phyloP scores from a whole-genome alignment of 2,797 vertebrate genomes.

The Tragelaphus oryx region DNA sequence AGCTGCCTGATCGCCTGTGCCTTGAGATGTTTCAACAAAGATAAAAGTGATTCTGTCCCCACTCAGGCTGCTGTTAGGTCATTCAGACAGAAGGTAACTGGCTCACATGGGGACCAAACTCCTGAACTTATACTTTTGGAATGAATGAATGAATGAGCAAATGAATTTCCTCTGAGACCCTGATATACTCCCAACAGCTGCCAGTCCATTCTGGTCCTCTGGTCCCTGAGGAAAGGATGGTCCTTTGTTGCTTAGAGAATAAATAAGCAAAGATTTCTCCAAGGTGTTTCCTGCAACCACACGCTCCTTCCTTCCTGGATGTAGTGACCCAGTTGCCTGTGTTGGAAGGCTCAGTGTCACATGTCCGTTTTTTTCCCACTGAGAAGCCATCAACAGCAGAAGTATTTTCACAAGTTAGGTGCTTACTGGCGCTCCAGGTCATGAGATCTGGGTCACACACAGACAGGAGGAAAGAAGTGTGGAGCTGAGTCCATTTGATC shows the following conservation, averaged over 20 bases:
- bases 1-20: not conserved
- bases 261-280: conserved; percentile 2
- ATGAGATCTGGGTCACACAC: conserved; percentile 30
- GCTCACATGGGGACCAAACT: not conserved
- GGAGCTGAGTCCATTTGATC: not conserved
- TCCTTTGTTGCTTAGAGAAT: conserved; percentile 24
- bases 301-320: conserved; percentile 40
- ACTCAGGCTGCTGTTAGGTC: conserved; percentile 19
- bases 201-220: not conserved
- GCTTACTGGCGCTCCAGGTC: not conserved
- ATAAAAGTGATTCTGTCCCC: conserved; percentile 15
- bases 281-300: conserved; percentile 58
- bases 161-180: conserved; percentile 24
- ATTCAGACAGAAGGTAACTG: conserved; percentile 28
- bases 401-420: not conserved
- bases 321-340: conserved; percentile 35
- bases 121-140: conserved; percentile 25
- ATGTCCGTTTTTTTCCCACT: not conserved
- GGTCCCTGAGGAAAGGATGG: not conserved
- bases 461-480: not conserved
- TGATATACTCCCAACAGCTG: not conserved
- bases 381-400: conserved; percentile 1
- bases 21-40: conserved; percentile 23
- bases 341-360: not conserved
- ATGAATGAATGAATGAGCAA: not conserved